These are phyloP conservation scores for Phymatocera aterrima DNA, from an alignment of 2,888 invertebrate genomes.

Conservation along the genomic window DNA sequence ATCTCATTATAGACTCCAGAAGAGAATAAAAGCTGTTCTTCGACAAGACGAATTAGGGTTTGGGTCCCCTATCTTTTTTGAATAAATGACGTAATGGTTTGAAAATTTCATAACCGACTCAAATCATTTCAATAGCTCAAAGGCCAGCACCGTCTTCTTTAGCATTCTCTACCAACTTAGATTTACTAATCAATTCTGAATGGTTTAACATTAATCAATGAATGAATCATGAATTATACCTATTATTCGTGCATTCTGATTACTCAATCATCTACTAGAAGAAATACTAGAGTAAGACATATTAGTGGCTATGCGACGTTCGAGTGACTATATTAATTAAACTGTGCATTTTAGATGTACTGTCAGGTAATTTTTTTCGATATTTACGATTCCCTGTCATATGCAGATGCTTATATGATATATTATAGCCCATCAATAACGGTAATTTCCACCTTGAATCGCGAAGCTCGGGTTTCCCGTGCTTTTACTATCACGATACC, in stretches of 20 bases:
- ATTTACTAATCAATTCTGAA: background rate
- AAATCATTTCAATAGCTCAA: background rate
- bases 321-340: background rate
- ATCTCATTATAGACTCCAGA: background rate
- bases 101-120: background rate
- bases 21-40: background rate
- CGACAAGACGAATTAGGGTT: background rate
- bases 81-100: background rate
- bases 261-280: constrained; percentile 1
- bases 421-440: background rate
- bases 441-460: background rate
- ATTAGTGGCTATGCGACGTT: background rate
- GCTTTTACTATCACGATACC: background rate
- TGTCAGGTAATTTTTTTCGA: background rate
- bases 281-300: background rate
- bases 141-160: background rate
- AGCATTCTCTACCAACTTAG: background rate
- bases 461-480: background rate
- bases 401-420: background rate
- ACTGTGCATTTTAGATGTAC: background rate
- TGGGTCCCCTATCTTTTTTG: background rate
- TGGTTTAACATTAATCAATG: no score
- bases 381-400: background rate
- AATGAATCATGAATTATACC: background rate
- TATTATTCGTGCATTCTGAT: background rate